These are phyloP conservation scores for Sminthurinus aureus DNA, from an alignment of 2,888 invertebrate species.

Conservation along the genomic window DNA sequence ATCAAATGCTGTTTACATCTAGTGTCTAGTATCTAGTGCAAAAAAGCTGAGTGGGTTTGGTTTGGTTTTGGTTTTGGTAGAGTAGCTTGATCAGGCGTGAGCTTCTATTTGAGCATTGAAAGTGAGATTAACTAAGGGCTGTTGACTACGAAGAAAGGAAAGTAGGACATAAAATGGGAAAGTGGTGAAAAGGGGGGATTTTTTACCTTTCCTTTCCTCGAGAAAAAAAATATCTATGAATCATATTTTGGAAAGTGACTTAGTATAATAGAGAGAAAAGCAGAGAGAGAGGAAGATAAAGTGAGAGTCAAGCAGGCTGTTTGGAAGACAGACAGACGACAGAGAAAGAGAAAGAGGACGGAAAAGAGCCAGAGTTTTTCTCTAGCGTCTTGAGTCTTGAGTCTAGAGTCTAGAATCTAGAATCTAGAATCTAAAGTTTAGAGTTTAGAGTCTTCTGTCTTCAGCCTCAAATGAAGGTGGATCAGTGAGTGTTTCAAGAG, in stretches of 20 bases:
- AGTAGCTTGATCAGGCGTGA: neutral
- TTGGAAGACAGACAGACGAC: neutral
- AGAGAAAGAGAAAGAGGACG: neutral
- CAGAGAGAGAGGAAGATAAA: neutral
- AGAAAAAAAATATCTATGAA: neutral
- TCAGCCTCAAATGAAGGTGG: neutral
- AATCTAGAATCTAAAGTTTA: neutral
- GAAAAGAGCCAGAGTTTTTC: neutral
- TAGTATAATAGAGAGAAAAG: neutral
- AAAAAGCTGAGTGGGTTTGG: no score
- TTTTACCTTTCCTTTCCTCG: neutral
- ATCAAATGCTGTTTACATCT: no score
- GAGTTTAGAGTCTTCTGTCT: no score
- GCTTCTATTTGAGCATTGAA: neutral
- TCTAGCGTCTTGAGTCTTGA: neutral
- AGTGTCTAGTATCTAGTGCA: no score
- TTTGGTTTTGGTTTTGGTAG: no score
- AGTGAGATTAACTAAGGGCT: no score
- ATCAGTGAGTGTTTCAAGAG: constrained; percentile 1
- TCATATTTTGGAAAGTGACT: neutral
- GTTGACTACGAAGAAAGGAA: no score
- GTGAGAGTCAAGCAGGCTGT: neutral
- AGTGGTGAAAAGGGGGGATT: neutral
- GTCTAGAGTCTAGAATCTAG: neutral
- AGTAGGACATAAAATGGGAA: neutral